Conservation (phyloP, 2,888 invertebrate genomes). For the Caenorhabditis sulstoni region DNA sequence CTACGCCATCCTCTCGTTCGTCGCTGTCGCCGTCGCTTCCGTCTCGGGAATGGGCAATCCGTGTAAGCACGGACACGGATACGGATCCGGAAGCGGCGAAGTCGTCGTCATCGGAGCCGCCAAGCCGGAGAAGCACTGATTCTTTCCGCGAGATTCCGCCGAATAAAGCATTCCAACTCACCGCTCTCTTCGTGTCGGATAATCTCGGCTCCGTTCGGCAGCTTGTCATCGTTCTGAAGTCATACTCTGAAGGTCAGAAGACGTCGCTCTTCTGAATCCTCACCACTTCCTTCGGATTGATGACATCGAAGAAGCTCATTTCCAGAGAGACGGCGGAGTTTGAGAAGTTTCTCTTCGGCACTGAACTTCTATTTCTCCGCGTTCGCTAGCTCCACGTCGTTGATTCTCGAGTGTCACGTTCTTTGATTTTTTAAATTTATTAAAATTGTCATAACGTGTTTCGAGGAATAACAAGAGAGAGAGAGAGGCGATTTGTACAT, state of each 20-base stretch:
- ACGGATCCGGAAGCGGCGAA: neutral
- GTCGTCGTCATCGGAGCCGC: constrained; percentile 1
- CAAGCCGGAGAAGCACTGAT: constrained; percentile 3
- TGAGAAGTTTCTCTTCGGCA: too few species aligned
- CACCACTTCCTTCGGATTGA: constrained; percentile 37
- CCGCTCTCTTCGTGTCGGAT: constrained; percentile 52
- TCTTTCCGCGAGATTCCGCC: neutral
- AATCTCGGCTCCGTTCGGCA: constrained; percentile 49
- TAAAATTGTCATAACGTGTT: neutral
- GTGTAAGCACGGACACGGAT: neutral
- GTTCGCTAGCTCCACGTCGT: too few species aligned
- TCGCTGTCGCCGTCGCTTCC: neutral
- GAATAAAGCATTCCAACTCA: constrained; percentile 10
- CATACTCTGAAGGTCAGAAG: too few species aligned
- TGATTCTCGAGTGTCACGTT: constrained; percentile 4
- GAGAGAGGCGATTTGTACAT: constrained; percentile 43
- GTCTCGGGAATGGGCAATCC: neutral
- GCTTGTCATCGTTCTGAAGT: constrained; percentile 38
- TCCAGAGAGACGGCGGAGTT: neutral
- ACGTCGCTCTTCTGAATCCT: neutral
- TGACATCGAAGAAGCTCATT: constrained; percentile 23
- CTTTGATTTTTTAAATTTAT: constrained; percentile 17
- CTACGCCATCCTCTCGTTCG: neutral
- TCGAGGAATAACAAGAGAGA: constrained; percentile 15
- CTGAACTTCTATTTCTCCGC: too few species aligned